A percentile compares a stretch with the other conserved stretches of the same genome.
These are phyloP conservation scores for Rhabditoides inermis DNA, from an alignment of 2,888 invertebrate species.

Conservation along the genomic window DNA sequence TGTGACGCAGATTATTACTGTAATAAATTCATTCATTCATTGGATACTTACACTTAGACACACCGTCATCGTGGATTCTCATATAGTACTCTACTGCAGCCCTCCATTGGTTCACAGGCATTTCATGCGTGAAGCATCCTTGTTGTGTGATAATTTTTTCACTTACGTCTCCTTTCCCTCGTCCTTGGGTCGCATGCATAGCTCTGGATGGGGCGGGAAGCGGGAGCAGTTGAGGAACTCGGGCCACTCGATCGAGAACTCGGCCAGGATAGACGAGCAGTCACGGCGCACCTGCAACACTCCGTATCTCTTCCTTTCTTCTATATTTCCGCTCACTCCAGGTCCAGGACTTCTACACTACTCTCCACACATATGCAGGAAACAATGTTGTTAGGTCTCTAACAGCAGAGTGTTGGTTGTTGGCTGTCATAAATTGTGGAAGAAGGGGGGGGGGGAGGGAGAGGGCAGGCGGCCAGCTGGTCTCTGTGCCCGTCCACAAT, in stretches of 20 bases:
- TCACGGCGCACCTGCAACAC: slow-evolving; percentile 55
- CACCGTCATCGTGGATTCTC: too few species aligned
- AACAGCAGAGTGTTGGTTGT: not conserved
- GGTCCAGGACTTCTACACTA: too few species aligned
- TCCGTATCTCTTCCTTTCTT: not conserved
- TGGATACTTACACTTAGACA: too few species aligned
- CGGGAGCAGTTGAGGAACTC: slow-evolving; percentile 69
- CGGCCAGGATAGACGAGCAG: slow-evolving; percentile 66
- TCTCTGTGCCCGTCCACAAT: not conserved
- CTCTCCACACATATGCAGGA: too few species aligned
- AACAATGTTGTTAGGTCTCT: slow-evolving; percentile 2
- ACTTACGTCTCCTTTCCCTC: too few species aligned
- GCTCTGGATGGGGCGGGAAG: slow-evolving; percentile 66
- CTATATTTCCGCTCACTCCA: not conserved
- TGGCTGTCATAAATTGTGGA: not conserved
- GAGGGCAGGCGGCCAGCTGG: not conserved
- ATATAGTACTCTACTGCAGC: too few species aligned
- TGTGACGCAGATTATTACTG: too few species aligned
- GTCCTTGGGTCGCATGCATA: slow-evolving; percentile 66
- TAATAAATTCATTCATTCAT: too few species aligned
- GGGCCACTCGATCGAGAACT: slow-evolving; percentile 65
- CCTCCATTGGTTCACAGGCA: too few species aligned
- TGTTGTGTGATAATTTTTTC: too few species aligned
- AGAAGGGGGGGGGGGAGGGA: not conserved
- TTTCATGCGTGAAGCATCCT: too few species aligned